Evolutionary conservation across 2,113 vertebrate species (phyloP).

Genomic region (Corvus hawaiiensis): DNA sequence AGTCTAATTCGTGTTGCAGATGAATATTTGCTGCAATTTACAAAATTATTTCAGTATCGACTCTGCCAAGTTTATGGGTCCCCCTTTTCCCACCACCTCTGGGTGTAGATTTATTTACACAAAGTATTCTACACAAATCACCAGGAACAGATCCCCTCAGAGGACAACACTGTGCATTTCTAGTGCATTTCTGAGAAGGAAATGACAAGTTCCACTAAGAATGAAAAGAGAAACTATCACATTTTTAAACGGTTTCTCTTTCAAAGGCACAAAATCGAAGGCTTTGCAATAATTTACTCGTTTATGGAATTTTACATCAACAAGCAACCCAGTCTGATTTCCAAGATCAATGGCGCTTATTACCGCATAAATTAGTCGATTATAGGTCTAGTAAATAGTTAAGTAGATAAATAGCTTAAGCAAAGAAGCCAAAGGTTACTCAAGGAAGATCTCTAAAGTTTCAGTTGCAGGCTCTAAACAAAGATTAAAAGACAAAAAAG

Average conservation of each 20-base stretch:
- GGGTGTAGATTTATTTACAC: background rate
- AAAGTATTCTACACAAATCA: background rate
- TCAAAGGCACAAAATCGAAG: background rate
- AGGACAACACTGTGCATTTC: background rate
- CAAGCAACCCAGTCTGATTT: background rate
- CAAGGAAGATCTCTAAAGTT: slow-evolving; percentile 11
- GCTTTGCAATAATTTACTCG: background rate
- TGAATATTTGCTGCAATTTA: background rate
- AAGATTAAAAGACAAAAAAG: background rate
- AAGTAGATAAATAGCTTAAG: slow-evolving; percentile 38
- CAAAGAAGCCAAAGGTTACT: background rate
- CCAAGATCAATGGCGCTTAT: slow-evolving; percentile 15
- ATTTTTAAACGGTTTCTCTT: background rate
- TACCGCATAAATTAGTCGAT: background rate
- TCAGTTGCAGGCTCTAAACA: background rate
- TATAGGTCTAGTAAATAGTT: slow-evolving; percentile 30
- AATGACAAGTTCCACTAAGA: background rate
- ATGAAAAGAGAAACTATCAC: background rate
- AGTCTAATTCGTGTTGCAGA: background rate
- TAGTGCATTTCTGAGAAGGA: background rate
- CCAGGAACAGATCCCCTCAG: background rate
- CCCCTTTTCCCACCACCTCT: background rate
- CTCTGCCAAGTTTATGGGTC: background rate
- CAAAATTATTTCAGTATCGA: background rate
- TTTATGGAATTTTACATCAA: background rate